Base-by-base conservation (phyloP, 2,113 vertebrate genomes). In the Phainopepla nitens region DNA sequence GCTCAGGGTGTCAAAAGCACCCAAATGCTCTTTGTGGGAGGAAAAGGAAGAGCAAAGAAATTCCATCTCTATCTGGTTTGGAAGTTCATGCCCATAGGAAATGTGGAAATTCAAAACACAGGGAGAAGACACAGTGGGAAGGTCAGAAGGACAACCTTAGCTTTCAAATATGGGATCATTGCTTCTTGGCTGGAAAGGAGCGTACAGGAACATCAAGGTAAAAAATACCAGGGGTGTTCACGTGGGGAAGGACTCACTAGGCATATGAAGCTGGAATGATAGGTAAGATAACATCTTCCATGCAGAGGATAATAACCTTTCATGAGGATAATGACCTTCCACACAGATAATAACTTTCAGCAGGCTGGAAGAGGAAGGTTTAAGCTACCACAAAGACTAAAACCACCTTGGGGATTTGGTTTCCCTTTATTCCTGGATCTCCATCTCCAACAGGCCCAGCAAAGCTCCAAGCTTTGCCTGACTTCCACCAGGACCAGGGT, bases 21-120 rank as follows among this genome's bases (percentile, higher is more conserved):
- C 45, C 21, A 4, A 45, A 69, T 0, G 0, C 7, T 64, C 36
- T 27, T 84, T 49, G 31, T 21, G 11, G 33, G 33, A 70, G 58
- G 49, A 61, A 76, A 76, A 18, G 12, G 25, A 87, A 95, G 51
- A 64, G 66, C 28, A 49, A 69, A 81, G 4, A 6, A 41, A 57
- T 79, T 45, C n/a, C 13, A 47, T 9, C 23, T 72, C 31, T 50
- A 22, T 12, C 27, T 79, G 31, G 3, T 69, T 72, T 77, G 75
- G 66, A 84, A 65, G 69, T 29, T 36, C 82, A 65, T 81, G 18
- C 49, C 57, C 28, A 15, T 11, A 60, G 44, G 25, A 83, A 76
- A 50, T 5, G 23, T 20, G 18, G 25, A 72, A 49, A 78, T 76
- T 65, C 75, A 69, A 84, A 82, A 57, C 15, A 39, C 5, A 45